Evolutionary conservation across 2,797 vertebrate species (phyloP).

Genomic region (Melanotaenia parkinsoni): DNA sequence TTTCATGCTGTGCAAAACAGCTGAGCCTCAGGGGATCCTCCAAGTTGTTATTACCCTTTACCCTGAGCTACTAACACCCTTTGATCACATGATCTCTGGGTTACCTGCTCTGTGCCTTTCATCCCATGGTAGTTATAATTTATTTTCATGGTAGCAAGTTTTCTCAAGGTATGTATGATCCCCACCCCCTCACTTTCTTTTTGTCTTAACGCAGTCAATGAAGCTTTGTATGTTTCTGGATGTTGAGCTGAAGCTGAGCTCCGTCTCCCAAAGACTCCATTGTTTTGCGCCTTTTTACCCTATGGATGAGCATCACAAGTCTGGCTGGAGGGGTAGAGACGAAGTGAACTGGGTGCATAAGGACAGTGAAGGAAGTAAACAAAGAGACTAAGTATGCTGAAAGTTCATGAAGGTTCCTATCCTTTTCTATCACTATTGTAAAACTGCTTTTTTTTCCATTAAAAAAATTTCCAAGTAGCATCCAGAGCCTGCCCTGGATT

Average conservation of each 20-base stretch:
- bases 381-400: slow-evolving; percentile 31
- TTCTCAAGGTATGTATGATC: slow-evolving; percentile 30
- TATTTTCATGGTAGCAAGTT: slow-evolving; percentile 30
- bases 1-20: slow-evolving; percentile 10
- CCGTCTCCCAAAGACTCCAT: slow-evolving; percentile 80
- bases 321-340: slow-evolving; percentile 45
- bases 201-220: slow-evolving; percentile 77
- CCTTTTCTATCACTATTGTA: not conserved
- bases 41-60: slow-evolving; percentile 36
- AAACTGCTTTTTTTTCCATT: slow-evolving; percentile 17
- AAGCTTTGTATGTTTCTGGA: slow-evolving; percentile 83
- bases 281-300: slow-evolving; percentile 78
- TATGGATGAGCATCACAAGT: slow-evolving; percentile 81
- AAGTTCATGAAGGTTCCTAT: slow-evolving; percentile 13
- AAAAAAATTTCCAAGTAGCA: slow-evolving; percentile 16
- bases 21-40: slow-evolving; percentile 30
- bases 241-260: slow-evolving; percentile 76
- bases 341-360: slow-evolving; percentile 23
- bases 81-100: slow-evolving; percentile 44
- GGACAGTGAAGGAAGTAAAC: slow-evolving; percentile 28
- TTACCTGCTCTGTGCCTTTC: slow-evolving; percentile 34
- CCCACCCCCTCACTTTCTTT: slow-evolving; percentile 18
- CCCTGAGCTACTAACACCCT: slow-evolving; percentile 30
- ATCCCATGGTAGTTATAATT: slow-evolving; percentile 10
- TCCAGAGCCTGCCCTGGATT: slow-evolving; percentile 27